Percentiles rank a stretch among this genome's conserved stretches.
Conservation (phyloP, 2,888 invertebrate species). For the Iphiclides podalirius region DNA sequence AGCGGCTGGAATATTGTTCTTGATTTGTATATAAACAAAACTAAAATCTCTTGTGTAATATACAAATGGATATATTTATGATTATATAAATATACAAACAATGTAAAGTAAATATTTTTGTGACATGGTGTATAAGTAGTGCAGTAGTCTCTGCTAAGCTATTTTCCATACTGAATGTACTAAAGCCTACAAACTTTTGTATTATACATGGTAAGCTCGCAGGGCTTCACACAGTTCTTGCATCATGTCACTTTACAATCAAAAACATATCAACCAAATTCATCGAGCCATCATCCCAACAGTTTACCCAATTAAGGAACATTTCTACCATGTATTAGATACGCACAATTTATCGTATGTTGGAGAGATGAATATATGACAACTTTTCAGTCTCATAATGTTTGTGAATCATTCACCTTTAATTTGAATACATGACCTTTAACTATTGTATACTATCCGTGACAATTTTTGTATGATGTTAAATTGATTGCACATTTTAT, state of each 20-base stretch:
- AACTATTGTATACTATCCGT: constrained; percentile 17
- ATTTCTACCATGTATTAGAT: constrained; percentile 40
- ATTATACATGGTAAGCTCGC: constrained; percentile 38
- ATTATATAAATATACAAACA: constrained; percentile 56
- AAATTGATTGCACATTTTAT: too few relatives aligned
- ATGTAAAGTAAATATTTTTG: constrained; percentile 72
- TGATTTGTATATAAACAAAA: constrained; percentile 67
- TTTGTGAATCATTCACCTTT: constrained; percentile 49
- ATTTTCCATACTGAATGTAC: constrained; percentile 59
- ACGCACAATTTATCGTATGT: constrained; percentile 53
- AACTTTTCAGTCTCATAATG: constrained; percentile 22
- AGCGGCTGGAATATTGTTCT: constrained; percentile 55
- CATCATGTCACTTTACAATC: constrained; percentile 61
- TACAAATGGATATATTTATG: constrained; percentile 74
- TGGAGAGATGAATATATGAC: constrained; percentile 24
- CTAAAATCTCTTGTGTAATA: constrained; percentile 63
- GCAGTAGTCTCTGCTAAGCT: constrained; percentile 50
- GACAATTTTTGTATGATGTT: not conserved
- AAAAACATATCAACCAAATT: constrained; percentile 64
- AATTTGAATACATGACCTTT: constrained; percentile 36
- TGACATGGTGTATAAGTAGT: constrained; percentile 70
- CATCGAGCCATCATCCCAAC: constrained; percentile 40
- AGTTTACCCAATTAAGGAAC: constrained; percentile 41
- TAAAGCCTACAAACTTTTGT: constrained; percentile 30
- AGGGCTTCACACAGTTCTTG: constrained; percentile 68